Evolutionary conservation across 1,140 invertebrate species (phyloP), one percentile per base, ranked within the genome.

Genomic region (Drosophila hydei): DNA sequence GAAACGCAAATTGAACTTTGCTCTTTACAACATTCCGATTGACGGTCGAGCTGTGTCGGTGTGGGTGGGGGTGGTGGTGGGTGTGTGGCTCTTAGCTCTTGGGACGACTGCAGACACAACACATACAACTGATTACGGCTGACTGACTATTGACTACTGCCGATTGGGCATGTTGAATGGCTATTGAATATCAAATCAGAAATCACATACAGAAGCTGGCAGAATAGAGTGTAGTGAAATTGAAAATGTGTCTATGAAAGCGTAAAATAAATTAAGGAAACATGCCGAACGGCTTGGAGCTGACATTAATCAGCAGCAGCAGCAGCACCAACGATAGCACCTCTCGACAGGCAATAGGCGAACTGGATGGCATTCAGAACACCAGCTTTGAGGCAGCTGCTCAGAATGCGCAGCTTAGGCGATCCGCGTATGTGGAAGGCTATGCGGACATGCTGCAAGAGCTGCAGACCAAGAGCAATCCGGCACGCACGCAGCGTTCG

Each of bases 361-460:
- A 38, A 6, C 7, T 23, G 12, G 14, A 23, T 0, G 79, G 75
- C 25, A 48, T 84, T 23, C 72, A 73, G 16, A 84, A 84, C 19
- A 69, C 68, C 7, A 54, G 67, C 61, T 83, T 85, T 6, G 63
- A 69, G 19, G 25, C 25, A 2, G 33, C 58, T n/a, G 23, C 38
- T 19, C 55, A 62, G 33, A 16, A 36, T 4, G 30, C 38, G 27
- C 62, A 47, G 14, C 70, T 68, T 1, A 55, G 74, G 23, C 64
- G 67, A 16, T 76, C 83, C 11, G 71, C 51, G 9, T 85, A 76
- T 43, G 64, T 55, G 4, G 65, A 69, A 30, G 47, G 67, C 33
- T 77, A 87, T 59, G 47, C 61, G 45, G 84, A 89, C 23, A 54
- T 80, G 70, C 30, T 68, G 61, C 68, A 73, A 14, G 71, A 73